A percentile compares a stretch with the other conserved stretches of the same genome.
Conservation (phyloP, 2,113 vertebrate species). For the Dipodomys merriami region DNA sequence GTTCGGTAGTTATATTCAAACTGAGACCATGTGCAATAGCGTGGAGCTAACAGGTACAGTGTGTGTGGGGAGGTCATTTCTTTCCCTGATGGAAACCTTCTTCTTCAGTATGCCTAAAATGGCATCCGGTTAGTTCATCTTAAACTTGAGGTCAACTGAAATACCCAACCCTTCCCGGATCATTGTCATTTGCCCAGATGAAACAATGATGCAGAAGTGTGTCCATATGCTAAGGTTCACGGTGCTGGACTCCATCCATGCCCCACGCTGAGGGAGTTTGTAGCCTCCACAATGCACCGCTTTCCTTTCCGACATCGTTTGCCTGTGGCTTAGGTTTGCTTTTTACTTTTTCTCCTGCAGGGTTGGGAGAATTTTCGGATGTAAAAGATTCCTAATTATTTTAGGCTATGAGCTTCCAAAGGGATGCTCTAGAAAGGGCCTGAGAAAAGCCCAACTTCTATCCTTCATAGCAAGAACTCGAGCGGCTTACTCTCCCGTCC, state of each 20-base stretch:
- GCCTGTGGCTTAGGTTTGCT: neutral
- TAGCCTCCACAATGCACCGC: neutral
- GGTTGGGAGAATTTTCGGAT: neutral
- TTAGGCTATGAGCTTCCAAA: neutral
- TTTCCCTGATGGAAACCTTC: neutral
- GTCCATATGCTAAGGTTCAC: neutral
- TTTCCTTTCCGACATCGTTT: conserved; percentile 1
- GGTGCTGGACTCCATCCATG: neutral
- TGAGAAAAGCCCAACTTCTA: neutral
- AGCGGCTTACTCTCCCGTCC: neutral
- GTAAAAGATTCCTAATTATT: neutral
- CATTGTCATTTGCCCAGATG: too few species aligned
- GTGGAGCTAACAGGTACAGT: neutral
- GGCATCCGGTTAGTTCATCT: neutral
- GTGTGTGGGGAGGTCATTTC: neutral
- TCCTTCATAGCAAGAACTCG: neutral
- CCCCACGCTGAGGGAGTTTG: neutral
- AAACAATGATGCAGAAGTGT: neutral
- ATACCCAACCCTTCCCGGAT: neutral
- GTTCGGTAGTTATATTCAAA: neutral
- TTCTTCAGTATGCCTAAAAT: neutral
- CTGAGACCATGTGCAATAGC: neutral
- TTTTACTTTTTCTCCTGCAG: neutral
- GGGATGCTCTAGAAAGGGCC: neutral
- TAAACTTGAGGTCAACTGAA: neutral